Evolutionary conservation across 2,888 invertebrate genomes (phyloP).

Genomic region (Trichogramma evanescens): DNA sequence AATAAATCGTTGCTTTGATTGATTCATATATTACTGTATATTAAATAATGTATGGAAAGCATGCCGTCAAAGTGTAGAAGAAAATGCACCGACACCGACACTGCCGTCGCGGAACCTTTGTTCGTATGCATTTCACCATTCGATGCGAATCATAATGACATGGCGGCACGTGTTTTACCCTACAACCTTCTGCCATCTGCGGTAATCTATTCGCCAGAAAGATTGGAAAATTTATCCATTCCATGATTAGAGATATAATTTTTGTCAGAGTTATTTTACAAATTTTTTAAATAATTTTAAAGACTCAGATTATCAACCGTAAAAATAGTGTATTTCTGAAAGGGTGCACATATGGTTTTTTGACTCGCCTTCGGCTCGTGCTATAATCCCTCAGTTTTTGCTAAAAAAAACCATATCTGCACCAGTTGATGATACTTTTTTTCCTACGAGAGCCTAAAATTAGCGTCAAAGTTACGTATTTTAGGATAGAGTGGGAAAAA

Average conservation of each 20-base stretch:
- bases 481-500: no score
- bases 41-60: conserved; percentile 19
- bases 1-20: conserved; percentile 17
- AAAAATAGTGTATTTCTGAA: no score
- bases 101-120: conserved; percentile 7
- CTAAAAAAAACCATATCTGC: no score
- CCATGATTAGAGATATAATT: background rate
- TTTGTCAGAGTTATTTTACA: background rate
- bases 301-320: background rate
- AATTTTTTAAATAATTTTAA: background rate
- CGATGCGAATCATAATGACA: conserved; percentile 46
- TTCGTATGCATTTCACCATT: conserved; percentile 46
- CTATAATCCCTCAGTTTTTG: no score
- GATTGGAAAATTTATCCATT: no score
- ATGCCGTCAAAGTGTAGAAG: background rate
- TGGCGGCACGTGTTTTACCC: conserved; percentile 34
- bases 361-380: no score
- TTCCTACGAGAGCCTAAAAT: no score
- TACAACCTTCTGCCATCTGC: conserved; percentile 36
- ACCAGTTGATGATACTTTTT: no score
- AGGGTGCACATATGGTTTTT: no score
- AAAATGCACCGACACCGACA: conserved; percentile 1
- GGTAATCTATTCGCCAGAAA: conserved; percentile 29
- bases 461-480: no score
- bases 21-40: conserved; percentile 18